Percentiles rank a stretch among this genome's conserved stretches.
phyloP scores from a whole-genome alignment of 2,797 vertebrate species.

The Acanthornis magna region DNA sequence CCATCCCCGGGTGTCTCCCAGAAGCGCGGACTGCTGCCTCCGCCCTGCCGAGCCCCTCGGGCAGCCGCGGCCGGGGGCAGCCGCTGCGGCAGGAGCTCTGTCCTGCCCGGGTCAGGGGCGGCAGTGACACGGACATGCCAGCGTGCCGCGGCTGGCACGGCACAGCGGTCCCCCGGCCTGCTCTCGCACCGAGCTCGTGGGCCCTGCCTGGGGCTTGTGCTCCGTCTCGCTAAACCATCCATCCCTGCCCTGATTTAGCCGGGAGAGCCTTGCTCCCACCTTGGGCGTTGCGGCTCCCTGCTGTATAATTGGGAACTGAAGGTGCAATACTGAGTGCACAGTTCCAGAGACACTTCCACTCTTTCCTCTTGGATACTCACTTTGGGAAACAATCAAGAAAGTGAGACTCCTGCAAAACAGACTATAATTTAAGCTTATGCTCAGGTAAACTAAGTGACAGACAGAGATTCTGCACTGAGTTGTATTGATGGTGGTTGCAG shows the following conservation, averaged over 20 bases:
- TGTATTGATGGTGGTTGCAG: fast-evolving
- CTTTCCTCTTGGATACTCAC: neutral
- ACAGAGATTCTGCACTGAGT: neutral
- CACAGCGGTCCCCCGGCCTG: neutral
- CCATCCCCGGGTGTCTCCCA: fast-evolving
- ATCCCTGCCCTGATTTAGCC: neutral
- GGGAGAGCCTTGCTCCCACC: neutral
- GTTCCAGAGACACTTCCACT: neutral
- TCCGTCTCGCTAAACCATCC: fast-evolving
- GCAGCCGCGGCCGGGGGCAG: neutral
- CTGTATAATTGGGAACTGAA: fast-evolving
- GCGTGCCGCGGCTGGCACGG: fast-evolving
- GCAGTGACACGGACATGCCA: fast-evolving
- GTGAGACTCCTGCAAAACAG: neutral
- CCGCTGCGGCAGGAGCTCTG: neutral
- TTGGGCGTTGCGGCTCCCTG: fast-evolving
- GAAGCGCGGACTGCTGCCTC: too few species aligned
- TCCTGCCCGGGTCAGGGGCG: neutral
- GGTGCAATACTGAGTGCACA: neutral
- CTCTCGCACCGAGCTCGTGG: fast-evolving
- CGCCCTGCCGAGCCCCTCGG: neutral
- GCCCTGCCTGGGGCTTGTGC: fast-evolving
- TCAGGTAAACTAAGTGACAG: neutral
- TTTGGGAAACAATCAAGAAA: neutral
- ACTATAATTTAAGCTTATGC: neutral